Base-by-base conservation (phyloP, 1,140 invertebrate species). In the Musca vetustissima region DNA sequence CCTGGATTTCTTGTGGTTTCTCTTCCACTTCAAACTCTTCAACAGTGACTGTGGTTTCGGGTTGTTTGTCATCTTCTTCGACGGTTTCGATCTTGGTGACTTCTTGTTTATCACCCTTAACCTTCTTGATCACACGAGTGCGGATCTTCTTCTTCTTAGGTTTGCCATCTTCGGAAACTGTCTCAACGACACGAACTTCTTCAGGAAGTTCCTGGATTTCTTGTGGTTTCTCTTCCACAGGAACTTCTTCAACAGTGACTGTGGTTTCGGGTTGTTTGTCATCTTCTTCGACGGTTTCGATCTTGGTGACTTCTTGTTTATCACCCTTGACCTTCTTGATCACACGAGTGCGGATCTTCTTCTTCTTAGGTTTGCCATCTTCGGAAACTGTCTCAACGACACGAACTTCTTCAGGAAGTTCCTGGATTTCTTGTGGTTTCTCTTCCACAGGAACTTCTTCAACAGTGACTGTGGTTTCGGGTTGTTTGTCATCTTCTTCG, bases 141-240 rank as follows among this genome's bases (percentile, higher is more conserved):
- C 69, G 69, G 32, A 70, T 67, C 43, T 50, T 61, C 65, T 73
- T 75, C 22, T 73, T 72, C 64, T 69, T 71, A 0, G 73, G 71
- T 64, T 72, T 72, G 53, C 78, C 75, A 22, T 77, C 74, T 70
- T 75, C 70, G 9, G 77, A 73, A 4, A 69, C 71, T 14, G 74
- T 72, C 66, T 79, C 75, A 59, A 79, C 72, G 53, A 84, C 78
- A 22, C 75, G 73, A 4, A 77, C 72, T 73, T 85, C 83, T 36
- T 77, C 71, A 9, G 75, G 73, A 50, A 70, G 32, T 48, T 70
- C 69, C 22, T 57, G 7, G 1, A 71, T 24, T 49, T 59, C 64
- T 61, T 70, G 61, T 19, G 66, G 28, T 14, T 69, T 36, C 50
- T 64, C 64, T 50, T 70, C 69, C 25, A 67, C 24, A 32, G 64